Percentiles rank a stretch among this genome's conserved stretches.
These are phyloP conservation scores for Heteractis magnifica DNA, from an alignment of 92 coral and sea anemone species.

Conservation along the genomic window DNA sequence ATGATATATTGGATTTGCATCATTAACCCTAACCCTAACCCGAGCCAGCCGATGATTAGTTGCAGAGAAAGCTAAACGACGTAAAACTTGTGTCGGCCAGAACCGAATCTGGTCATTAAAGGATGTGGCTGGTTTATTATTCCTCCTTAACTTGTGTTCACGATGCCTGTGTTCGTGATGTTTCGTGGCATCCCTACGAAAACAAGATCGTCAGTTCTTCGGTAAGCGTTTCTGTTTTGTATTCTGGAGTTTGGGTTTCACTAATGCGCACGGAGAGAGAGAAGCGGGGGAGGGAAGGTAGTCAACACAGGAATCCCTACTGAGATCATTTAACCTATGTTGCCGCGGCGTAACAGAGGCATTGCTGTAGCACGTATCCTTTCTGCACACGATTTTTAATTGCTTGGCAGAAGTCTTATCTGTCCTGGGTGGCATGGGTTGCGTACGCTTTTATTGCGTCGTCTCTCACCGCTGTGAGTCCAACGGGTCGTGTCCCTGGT, in stretches of 20 bases:
- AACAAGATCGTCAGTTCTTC: slow-evolving; percentile 87
- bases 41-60: too few relatives aligned
- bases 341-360: too few relatives aligned
- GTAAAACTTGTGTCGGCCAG: neutral
- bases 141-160: slow-evolving; percentile 53
- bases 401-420: too few relatives aligned
- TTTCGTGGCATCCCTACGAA: slow-evolving; percentile 93
- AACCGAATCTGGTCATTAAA: neutral
- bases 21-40: too few relatives aligned
- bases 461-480: too few relatives aligned
- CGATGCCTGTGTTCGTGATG: slow-evolving; percentile 81
- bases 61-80: neutral
- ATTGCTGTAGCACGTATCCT: too few relatives aligned
- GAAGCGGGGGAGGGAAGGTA: neutral
- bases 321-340: neutral
- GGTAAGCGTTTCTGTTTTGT: slow-evolving; percentile 53
- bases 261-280: neutral
- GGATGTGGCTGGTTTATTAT: neutral
- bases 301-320: neutral
- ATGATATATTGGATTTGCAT: too few relatives aligned
- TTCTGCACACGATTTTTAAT: too few relatives aligned
- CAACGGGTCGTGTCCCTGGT: too few relatives aligned
- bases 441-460: too few relatives aligned
- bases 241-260: neutral
- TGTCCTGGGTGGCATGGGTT: too few relatives aligned